Percentiles rank a stretch among this genome's conserved stretches.
phyloP scores from a whole-genome alignment of 2,797 vertebrate genomes.

The Leptoclinus maculatus region DNA sequence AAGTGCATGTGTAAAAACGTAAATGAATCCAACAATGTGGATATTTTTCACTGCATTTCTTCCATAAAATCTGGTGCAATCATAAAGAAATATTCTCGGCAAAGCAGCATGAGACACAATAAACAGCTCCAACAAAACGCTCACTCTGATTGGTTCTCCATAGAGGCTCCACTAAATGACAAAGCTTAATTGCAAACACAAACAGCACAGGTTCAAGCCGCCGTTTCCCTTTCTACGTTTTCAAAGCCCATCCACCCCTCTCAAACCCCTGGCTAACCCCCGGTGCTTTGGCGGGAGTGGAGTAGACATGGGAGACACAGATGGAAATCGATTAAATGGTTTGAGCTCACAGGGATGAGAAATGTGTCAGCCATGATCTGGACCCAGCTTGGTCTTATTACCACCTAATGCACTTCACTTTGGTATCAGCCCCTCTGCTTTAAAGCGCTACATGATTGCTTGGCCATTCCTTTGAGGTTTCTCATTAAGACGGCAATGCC shows the following conservation, averaged over 20 bases:
- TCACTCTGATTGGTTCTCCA: conserved; percentile 7
- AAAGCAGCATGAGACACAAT: background rate
- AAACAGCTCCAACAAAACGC: background rate
- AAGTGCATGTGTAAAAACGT: background rate
- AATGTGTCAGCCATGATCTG: conserved; percentile 70
- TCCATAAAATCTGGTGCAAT: background rate
- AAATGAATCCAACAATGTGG: background rate
- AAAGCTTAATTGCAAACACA: conserved; percentile 17
- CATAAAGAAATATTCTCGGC: background rate
- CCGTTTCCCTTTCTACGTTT: conserved; percentile 25
- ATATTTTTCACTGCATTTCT: background rate
- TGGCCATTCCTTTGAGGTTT: conserved; percentile 60
- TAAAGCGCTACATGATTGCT: conserved; percentile 50
- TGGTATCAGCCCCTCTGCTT: conserved; percentile 25
- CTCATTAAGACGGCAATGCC: conserved; percentile 50
- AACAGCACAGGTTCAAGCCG: conserved; percentile 1
- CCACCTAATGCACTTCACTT: conserved; percentile 65
- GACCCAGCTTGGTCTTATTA: conserved; percentile 68
- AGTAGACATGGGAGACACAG: conserved; percentile 54
- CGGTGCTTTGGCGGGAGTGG: conserved; percentile 26
- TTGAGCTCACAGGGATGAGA: conserved; percentile 63
- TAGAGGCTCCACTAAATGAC: background rate
- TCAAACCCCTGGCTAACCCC: conserved; percentile 19
- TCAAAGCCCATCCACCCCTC: conserved; percentile 23
- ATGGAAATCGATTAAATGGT: conserved; percentile 78